Evolutionary conservation across 2,797 vertebrate species (phyloP).

Genomic region (Lutra lutra): DNA sequence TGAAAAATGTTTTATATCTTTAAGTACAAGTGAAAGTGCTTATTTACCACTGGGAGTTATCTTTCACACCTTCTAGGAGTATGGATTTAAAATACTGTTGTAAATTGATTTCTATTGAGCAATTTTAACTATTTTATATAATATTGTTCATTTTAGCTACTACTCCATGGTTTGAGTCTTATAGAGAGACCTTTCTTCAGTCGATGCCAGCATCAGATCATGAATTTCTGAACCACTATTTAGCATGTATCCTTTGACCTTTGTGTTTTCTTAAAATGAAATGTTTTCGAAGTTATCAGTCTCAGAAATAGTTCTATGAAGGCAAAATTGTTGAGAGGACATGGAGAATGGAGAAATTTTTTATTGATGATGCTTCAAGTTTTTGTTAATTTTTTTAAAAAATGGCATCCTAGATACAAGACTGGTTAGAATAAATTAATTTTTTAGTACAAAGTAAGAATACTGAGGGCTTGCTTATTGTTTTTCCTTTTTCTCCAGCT

Average conservation of each 20-base stretch:
- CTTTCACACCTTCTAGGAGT: constrained; percentile 17
- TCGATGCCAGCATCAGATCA: constrained; percentile 97
- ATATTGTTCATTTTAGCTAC: constrained; percentile 90
- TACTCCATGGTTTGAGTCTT: constrained; percentile 98
- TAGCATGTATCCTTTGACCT: constrained; percentile 97
- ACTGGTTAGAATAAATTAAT: not conserved
- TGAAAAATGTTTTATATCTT: not conserved
- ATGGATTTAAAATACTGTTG: constrained; percentile 48
- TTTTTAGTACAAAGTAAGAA: constrained; percentile 20
- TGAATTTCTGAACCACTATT: constrained; percentile 98
- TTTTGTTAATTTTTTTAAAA: not conserved
- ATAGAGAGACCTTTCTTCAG: constrained; percentile 97
- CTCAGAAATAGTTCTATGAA: constrained; percentile 50
- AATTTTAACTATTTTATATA: constrained; percentile 64
- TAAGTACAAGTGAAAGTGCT: not conserved
- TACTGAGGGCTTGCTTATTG: not conserved
- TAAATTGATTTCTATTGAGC: constrained; percentile 30
- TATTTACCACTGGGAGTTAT: constrained; percentile 32
- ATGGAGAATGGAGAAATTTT: constrained; percentile 32
- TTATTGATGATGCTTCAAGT: constrained; percentile 22
- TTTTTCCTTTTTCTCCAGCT: not conserved
- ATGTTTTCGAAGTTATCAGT: constrained; percentile 9
- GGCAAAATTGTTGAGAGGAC: constrained; percentile 35
- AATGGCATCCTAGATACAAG: not conserved
- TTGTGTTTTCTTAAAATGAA: not conserved